phyloP scores from a whole-genome alignment of 2,113 vertebrate genomes.

The Onychostruthus taczanowskii region DNA sequence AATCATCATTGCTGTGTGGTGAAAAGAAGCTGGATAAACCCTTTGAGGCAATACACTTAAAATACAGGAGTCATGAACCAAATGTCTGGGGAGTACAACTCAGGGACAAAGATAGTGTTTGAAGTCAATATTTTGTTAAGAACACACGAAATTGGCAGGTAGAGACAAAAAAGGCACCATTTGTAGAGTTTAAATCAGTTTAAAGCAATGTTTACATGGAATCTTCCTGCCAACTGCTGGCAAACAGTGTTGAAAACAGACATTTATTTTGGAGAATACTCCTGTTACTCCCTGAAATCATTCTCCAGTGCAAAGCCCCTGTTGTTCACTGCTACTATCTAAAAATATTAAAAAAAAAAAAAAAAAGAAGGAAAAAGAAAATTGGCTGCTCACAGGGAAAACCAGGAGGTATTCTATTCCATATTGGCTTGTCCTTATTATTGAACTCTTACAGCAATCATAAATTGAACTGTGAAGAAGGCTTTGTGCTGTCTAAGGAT shows the following conservation, averaged over 20 bases:
- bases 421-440: neutral
- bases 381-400: neutral
- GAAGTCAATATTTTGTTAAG: slow-evolving; percentile 29
- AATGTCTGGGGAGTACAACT: neutral
- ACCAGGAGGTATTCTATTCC: neutral
- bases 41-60: neutral
- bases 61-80: neutral
- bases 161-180: neutral
- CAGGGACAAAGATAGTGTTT: neutral
- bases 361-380: neutral
- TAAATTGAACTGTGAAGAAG: neutral
- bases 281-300: neutral
- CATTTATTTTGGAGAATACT: neutral
- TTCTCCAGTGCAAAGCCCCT: neutral
- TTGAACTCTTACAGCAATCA: neutral
- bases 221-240: neutral
- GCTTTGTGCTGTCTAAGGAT: neutral
- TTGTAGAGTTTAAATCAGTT: slow-evolving; percentile 4
- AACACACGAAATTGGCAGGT: neutral
- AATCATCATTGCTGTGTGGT: neutral
- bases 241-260: neutral
- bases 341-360: neutral
- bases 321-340: neutral
- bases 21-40: neutral
- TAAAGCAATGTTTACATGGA: neutral